Conservation (phyloP, 2,797 vertebrate species). For the Toxotes lorentzi region DNA sequence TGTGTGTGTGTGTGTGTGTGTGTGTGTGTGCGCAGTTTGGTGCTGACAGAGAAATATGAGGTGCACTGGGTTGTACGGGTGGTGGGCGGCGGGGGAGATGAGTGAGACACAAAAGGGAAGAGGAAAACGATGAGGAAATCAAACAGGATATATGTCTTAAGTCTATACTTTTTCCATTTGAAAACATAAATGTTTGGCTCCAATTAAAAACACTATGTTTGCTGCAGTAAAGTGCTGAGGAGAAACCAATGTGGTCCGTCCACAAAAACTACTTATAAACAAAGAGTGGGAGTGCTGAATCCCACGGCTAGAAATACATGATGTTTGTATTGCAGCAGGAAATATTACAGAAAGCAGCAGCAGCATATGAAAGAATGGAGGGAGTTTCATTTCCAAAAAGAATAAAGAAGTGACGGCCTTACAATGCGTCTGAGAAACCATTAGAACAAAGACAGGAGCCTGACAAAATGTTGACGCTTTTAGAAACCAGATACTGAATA, state of each 20-base stretch:
- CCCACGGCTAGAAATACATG: constrained; percentile 77
- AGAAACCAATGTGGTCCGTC: constrained; percentile 78
- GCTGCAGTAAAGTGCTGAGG: constrained; percentile 79
- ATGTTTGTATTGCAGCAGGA: constrained; percentile 64
- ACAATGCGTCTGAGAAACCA: constrained; percentile 24
- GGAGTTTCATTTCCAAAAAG: constrained; percentile 33
- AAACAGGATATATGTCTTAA: constrained; percentile 62
- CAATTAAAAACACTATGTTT: constrained; percentile 66
- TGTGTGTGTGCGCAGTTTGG: constrained; percentile 42
- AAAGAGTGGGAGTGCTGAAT: constrained; percentile 78
- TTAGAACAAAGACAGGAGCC: neutral
- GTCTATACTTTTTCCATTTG: constrained; percentile 72
- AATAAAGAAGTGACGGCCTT: constrained; percentile 15
- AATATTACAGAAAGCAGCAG: constrained; percentile 69
- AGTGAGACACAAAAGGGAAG: constrained; percentile 68
- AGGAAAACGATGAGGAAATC: constrained; percentile 78
- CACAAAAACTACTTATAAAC: constrained; percentile 85
- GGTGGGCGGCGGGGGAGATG: neutral
- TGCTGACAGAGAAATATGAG: constrained; percentile 73
- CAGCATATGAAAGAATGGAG: constrained; percentile 40
- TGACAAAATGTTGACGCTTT: neutral
- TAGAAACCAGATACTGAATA: neutral
- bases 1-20: constrained; percentile 38
- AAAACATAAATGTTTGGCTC: constrained; percentile 73
- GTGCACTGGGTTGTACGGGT: constrained; percentile 41